Percentiles rank a stretch among this genome's conserved stretches.
Evolutionary conservation across 2,888 invertebrate species (phyloP).

Genomic region (Agrenia bidenticulata): DNA sequence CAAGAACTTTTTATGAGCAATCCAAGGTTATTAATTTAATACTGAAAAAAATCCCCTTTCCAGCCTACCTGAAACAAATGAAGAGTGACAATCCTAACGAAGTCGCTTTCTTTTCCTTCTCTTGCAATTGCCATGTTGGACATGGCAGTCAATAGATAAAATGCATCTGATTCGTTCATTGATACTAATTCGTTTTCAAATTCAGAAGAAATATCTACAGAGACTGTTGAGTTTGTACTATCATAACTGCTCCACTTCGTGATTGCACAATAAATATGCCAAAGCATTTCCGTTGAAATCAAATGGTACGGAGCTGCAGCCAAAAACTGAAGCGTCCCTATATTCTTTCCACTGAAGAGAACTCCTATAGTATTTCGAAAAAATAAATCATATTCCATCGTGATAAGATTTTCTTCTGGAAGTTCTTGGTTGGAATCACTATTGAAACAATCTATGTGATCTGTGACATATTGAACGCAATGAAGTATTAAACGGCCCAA

Average conservation of each 20-base stretch:
- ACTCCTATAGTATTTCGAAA: conserved; percentile 69
- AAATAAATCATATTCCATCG: conserved; percentile 73
- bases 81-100: conserved; percentile 67
- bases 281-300: conserved; percentile 63
- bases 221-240: conserved; percentile 27
- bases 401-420: conserved; percentile 59
- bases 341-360: conserved; percentile 69
- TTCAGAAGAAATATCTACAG: conserved; percentile 53
- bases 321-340: conserved; percentile 80
- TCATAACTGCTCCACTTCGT: conserved; percentile 50
- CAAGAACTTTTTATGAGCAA: too few species aligned
- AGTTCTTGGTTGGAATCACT: conserved; percentile 51
- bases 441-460: conserved; percentile 65
- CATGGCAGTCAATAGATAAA: conserved; percentile 74
- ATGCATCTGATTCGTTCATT: conserved; percentile 71
- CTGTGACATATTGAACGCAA: conserved; percentile 71
- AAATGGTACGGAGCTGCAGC: conserved; percentile 70
- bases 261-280: conserved; percentile 65
- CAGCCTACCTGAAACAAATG: conserved; percentile 71
- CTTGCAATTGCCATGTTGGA: conserved; percentile 76
- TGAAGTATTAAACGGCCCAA: conserved; percentile 69
- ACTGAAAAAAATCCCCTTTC: background rate
- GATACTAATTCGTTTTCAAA: conserved; percentile 67
- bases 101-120: conserved; percentile 63
- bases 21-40: background rate